Percentiles rank a stretch among this genome's conserved stretches.
These are phyloP conservation scores for Cherax quadricarinatus DNA, from an alignment of 1,140 invertebrate genomes.

Conservation along the genomic window DNA sequence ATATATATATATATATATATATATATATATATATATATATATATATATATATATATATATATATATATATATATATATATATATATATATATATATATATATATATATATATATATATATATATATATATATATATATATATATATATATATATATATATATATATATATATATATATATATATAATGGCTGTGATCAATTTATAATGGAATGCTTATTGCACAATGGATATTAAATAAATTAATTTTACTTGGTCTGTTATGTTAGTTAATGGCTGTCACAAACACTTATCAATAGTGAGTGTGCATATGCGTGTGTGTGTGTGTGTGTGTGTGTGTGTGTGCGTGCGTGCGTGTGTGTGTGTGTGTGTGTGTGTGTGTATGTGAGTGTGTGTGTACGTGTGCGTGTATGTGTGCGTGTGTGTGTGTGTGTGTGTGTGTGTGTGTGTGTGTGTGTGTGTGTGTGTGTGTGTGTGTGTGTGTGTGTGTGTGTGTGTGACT, in stretches of 20 bases:
- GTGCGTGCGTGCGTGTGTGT: background rate
- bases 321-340: too few relatives aligned
- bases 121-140: too few relatives aligned
- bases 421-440: too few relatives aligned
- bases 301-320: background rate
- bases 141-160: too few relatives aligned
- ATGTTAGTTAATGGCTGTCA: too few relatives aligned
- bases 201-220: too few relatives aligned
- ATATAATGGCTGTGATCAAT: background rate
- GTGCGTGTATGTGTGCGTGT: background rate
- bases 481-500: too few relatives aligned
- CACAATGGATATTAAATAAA: background rate
- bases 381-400: background rate
- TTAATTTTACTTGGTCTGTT: background rate
- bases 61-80: slow-evolving; percentile 33
- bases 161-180: background rate
- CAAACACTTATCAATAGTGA: background rate
- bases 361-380: too few relatives aligned
- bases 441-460: too few relatives aligned
- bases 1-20: slow-evolving; percentile 38
- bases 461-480: too few relatives aligned
- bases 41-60: slow-evolving; percentile 31
- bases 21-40: slow-evolving; percentile 35
- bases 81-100: slow-evolving; percentile 36
- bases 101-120: slow-evolving; percentile 13